Evolutionary conservation across 1,140 invertebrate species (phyloP).

Genomic region (Phymorhynchus buccinoides): DNA sequence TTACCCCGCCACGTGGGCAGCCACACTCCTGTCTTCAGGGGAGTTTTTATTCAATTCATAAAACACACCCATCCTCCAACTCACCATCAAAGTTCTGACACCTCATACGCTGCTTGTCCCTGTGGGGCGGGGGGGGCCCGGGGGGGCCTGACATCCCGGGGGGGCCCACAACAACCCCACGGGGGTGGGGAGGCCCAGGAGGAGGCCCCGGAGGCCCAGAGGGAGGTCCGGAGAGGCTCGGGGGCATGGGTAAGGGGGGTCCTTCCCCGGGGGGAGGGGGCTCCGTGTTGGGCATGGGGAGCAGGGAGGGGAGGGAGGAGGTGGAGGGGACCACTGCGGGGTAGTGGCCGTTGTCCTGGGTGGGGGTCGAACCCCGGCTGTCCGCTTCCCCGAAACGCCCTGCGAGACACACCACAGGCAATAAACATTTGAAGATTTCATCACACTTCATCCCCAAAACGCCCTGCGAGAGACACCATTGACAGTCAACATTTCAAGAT

Average conservation of each 20-base stretch:
- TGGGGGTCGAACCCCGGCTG: slow-evolving; percentile 66
- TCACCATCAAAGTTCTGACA: slow-evolving; percentile 76
- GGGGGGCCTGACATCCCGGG: slow-evolving; percentile 48
- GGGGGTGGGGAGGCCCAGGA: not conserved
- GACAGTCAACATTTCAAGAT: too few relatives aligned
- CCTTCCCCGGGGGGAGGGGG: slow-evolving; percentile 45
- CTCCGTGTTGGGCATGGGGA: slow-evolving; percentile 38
- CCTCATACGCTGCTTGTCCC: not conserved
- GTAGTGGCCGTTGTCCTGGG: slow-evolving; percentile 60
- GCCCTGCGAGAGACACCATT: too few relatives aligned
- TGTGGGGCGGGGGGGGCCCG: slow-evolving; percentile 43
- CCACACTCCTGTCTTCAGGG: too few relatives aligned
- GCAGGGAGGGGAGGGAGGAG: slow-evolving; percentile 29
- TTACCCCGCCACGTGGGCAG: too few relatives aligned
- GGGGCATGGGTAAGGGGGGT: slow-evolving; percentile 38
- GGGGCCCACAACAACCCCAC: not conserved
- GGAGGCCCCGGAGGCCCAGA: slow-evolving; percentile 16
- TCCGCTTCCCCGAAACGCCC: slow-evolving; percentile 49
- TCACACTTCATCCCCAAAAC: too few relatives aligned
- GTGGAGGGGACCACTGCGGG: slow-evolving; percentile 38
- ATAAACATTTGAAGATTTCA: too few relatives aligned
- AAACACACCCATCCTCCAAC: not conserved
- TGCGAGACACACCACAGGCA: too few relatives aligned
- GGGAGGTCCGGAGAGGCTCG: slow-evolving; percentile 19
- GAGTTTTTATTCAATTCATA: too few relatives aligned